Base-by-base conservation (phyloP, 2,113 vertebrate species). In the Neotoma lepida region DNA sequence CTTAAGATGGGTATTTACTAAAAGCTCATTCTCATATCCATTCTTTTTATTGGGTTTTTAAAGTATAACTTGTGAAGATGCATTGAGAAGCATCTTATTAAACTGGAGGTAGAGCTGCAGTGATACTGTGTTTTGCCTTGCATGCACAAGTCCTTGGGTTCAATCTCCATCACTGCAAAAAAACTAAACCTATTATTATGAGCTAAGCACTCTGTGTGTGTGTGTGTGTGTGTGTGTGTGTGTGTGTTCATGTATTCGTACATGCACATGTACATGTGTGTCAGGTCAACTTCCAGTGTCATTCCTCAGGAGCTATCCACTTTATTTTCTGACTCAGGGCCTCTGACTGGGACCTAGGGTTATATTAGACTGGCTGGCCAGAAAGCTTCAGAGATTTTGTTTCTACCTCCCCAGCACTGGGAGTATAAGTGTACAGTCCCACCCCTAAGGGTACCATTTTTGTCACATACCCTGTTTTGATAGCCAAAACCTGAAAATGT, bases 31-130 rank as follows among this genome's bases (percentile, higher is more conserved):
- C 58, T 82, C 30, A 24, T 58, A 74, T 18, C 41, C 41, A 51
- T 85, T 41, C 35, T 91, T 88, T 96, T 74, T 81, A 91, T 91
- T 88, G 41, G 13, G 51, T 51, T 95, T 71, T 68, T 88, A 88
- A 89, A 6, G 15, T 86, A 63, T 51, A 91, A 68, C 2, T 85
- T 89, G 63, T 26, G 6, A 87, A 85, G 44, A 17, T 85, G 12
- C 39, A 44, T 88, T 66, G 91, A n/a, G 49, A 86, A 94, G 39
- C 66, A 46, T n/a, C 44, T 86, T 86, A 51, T 6, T 68, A 66
- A 49, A n/a, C 61, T 49, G 10, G 44, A 49, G 41, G 46, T 51
- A n/a, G 51, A 86, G 18, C 44, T 26, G 5, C 46, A 86, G 64
- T 68, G 84, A n/a, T 68, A 51, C 28, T 51, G 61, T 66, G 30